phyloP scores from a whole-genome alignment of 2,888 invertebrate species.

The Temnothorax ravouxi region DNA sequence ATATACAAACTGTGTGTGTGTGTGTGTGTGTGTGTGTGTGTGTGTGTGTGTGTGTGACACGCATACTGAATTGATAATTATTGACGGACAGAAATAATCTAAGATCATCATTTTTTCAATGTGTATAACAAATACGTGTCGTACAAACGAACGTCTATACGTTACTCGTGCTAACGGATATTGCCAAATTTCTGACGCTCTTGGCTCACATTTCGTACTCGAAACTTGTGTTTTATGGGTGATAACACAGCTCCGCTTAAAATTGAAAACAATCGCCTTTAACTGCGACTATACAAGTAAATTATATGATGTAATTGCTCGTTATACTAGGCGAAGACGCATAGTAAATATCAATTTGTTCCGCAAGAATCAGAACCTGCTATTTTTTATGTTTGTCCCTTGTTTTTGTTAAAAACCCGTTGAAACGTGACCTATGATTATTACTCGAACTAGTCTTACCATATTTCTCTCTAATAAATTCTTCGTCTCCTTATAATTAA shows the following conservation, averaged over 20 bases:
- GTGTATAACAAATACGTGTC: not conserved
- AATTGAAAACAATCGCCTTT: not conserved
- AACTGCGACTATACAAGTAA: not conserved
- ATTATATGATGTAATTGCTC: not conserved
- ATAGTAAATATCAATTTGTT: slow-evolving; percentile 15
- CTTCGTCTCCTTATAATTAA: not conserved
- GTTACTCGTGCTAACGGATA: not conserved
- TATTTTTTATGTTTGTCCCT: not conserved
- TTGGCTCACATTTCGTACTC: not conserved
- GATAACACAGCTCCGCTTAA: slow-evolving; percentile 13
- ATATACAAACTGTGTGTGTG: not conserved
- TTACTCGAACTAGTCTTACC: not conserved
- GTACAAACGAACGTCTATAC: not conserved
- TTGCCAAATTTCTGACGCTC: not conserved
- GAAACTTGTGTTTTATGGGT: not conserved
- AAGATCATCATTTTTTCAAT: not conserved
- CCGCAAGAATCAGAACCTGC: not conserved
- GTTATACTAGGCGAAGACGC: not conserved
- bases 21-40: no score
- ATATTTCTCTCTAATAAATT: not conserved
- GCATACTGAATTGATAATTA: not conserved
- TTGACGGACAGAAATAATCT: not conserved
- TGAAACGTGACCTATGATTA: not conserved
- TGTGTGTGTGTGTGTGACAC: no score
- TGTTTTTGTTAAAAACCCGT: not conserved